phyloP scores from a whole-genome alignment of 2,113 vertebrate genomes.

The Petrocephalus zakoni region DNA sequence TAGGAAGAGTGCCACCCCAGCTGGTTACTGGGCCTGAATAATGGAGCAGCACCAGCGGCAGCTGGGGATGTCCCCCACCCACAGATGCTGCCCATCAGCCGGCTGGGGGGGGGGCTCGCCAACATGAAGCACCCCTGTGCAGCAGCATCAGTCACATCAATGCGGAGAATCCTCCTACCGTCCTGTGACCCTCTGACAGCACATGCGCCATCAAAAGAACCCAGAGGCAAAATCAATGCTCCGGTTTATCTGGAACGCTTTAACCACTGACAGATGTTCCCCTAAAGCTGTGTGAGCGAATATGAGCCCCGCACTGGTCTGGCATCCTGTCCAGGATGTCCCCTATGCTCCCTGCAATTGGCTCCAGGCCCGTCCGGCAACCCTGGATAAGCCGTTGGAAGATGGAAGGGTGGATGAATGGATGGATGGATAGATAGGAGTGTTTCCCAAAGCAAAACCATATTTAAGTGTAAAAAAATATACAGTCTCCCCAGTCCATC shows the following conservation, averaged over 20 bases:
- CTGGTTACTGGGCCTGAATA: neutral
- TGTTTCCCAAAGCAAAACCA: constrained; percentile 4
- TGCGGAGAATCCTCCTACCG: neutral
- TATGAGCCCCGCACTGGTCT: neutral
- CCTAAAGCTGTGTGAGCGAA: neutral
- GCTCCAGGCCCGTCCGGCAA: neutral
- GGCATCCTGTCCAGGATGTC: neutral
- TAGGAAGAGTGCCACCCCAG: neutral
- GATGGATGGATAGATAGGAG: neutral
- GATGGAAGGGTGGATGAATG: neutral
- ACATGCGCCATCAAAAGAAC: neutral
- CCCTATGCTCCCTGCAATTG: neutral
- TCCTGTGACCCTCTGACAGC: neutral
- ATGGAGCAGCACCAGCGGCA: neutral
- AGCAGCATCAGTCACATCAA: neutral
- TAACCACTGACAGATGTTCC: neutral
- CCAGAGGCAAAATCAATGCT: neutral
- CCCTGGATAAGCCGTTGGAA: neutral
- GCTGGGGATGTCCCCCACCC: neutral
- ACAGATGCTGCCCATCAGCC: neutral
- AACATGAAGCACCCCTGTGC: neutral
- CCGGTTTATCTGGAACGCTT: neutral
- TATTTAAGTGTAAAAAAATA: neutral
- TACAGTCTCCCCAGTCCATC: neutral
- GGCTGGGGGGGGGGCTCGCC: neutral